Evolutionary conservation across 1,140 invertebrate genomes (phyloP), one percentile per base, ranked within the genome.

Genomic region (Dolichoris vasculosae): DNA sequence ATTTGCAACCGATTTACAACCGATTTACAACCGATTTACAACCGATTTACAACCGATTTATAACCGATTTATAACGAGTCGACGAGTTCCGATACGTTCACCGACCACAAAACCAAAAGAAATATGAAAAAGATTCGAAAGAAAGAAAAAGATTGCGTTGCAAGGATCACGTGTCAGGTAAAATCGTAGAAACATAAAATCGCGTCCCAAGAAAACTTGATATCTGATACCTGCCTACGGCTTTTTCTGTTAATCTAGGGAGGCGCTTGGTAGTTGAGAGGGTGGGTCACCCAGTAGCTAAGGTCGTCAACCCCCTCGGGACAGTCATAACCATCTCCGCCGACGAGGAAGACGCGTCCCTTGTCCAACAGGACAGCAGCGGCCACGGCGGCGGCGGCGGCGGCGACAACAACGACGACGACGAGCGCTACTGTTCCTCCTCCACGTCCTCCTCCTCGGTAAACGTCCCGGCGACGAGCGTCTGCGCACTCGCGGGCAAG

Each of bases 231-330:
- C 95, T 96, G 95, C 95, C 95, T 95, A 96, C 95, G 95, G 95
- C 95, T 96, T 94, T 95, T 94, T 95, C 95, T 95, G 95, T 95
- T 95, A 94, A 83, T 86, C 93, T 94, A 94, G 96, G 95, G 95
- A 95, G 94, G 94, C 92, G 94, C 92, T 92, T 92, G 92, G 92
- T 93, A 92, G 93, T 93, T 94, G 94, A 93, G 93, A 94, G 93
- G 94, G 91, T 93, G 93, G 92, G 92, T 91, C 92, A 94, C 85
- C 93, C 94, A 88, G 93, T 95, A 90, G 94, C 94, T 90, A 95
- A 96, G 93, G 95, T 96, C 87, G 95, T 96, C 88, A 96, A 96
- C 94, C 96, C 96, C 46, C 88, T 95, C 90, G 96, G 96, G 88
- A 96, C 95, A 48, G 96, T 96, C 77, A 95, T 95, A 90, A 95